Evolutionary conservation across 2,797 vertebrate species (phyloP), one percentile per base, ranked within the genome.

Genomic region (Gobionotothen gibberifrons): DNA sequence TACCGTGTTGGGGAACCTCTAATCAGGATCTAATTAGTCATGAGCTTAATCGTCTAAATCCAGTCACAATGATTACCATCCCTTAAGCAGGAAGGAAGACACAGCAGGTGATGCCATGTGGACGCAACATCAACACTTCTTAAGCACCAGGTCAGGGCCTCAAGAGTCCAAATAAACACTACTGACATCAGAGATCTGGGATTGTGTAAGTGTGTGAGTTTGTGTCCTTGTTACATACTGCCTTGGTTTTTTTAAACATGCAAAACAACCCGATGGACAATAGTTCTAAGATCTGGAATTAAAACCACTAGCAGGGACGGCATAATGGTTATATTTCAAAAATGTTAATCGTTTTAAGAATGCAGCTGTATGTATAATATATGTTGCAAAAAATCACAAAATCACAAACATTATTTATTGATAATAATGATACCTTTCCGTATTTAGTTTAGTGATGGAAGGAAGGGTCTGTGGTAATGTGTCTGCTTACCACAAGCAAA

Each of bases 41-140:
- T 83, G 69, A 86, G 81, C 80, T 86, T 92, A 93, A 92, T 90
- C 89, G 85, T 80, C 85, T 91, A 91, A 92, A 93, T 94, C 89
- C 87, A 83, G 81, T 62, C 77, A 74, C 75, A 56, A 40, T 66
- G 64, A 90, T 91, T 92, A 89, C 62, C 59, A 52, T 21, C 56
- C 72, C 83, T 56, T 80, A 76, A 85, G 78, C 71, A 77, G 72
- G 32, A 72, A 63, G 63, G 32, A 72, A 63, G 63, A 76, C 53
- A 32, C 58, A 15, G 32, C 68, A 62, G 56, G 39, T 16, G 11
- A 40, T 69, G 69, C 61, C 55, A 62, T 46, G 52, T 68, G 65
- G 72, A 71, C 42, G 40, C 44, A 46, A 54, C 57, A 54, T 17
- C 8, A 3, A 62, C 59, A 78, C 72, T 40, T 49, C 39, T 52